Conservation (phyloP, 2,797 vertebrate genomes). For the Cyprinella venusta region DNA sequence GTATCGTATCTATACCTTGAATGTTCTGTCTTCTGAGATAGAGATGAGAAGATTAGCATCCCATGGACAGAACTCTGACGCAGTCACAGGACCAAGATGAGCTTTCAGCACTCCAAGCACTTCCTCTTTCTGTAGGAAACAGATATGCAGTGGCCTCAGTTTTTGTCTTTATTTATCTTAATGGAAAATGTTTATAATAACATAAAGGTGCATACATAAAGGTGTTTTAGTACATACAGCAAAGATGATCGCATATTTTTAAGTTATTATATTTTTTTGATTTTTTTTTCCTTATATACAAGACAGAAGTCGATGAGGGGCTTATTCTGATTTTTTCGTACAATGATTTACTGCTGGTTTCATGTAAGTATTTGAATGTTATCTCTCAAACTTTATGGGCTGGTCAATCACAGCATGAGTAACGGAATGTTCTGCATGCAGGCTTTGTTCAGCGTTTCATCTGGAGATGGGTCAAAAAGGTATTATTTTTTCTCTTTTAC, state of each 20-base stretch:
- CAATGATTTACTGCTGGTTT: neutral
- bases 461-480: conserved; percentile 11
- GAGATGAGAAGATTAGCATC: conserved; percentile 78
- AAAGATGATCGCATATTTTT: neutral
- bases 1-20: conserved; percentile 76
- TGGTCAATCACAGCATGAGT: conserved; percentile 14
- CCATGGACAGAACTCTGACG: conserved; percentile 87
- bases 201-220: no score
- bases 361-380: neutral
- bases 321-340: neutral
- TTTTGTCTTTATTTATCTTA: conserved; percentile 4
- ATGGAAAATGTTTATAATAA: neutral
- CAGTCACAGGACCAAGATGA: conserved; percentile 83
- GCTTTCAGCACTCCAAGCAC: conserved; percentile 73
- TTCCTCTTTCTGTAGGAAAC: conserved; percentile 65
- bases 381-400: conserved; percentile 21
- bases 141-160: neutral
- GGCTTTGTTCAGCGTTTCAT: neutral
- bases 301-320: neutral
- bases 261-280: neutral
- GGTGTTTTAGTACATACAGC: neutral
- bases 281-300: neutral
- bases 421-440: conserved; percentile 45
- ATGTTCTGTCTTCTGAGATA: conserved; percentile 89
- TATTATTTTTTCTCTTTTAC: conserved; percentile 3